These are phyloP conservation scores for Brachyhypopomus gauderio DNA, from an alignment of 2,113 vertebrate species.

Conservation along the genomic window DNA sequence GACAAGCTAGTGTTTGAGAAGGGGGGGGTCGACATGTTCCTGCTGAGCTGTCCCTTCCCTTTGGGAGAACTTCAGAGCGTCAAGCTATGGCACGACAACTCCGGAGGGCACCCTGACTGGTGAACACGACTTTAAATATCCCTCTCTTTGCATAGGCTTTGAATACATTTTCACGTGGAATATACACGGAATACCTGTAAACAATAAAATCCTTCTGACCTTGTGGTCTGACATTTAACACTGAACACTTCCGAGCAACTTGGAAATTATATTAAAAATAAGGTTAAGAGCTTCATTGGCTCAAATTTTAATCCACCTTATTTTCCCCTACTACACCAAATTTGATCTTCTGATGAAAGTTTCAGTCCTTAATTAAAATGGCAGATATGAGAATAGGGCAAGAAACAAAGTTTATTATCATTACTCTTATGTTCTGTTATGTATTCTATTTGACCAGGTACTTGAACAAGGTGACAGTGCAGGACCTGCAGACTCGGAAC, in stretches of 20 bases:
- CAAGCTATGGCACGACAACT: constrained; percentile 80
- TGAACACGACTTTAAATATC: constrained; percentile 55
- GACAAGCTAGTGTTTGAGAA: constrained; percentile 77
- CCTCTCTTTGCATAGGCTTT: constrained; percentile 21
- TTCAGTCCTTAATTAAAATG: background rate
- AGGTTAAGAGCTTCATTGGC: background rate
- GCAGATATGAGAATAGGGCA: background rate
- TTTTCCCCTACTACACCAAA: background rate
- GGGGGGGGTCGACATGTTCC: constrained; percentile 79
- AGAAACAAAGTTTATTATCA: background rate
- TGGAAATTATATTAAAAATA: constrained; percentile 34
- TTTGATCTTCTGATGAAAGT: background rate
- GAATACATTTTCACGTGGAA: background rate
- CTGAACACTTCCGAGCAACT: background rate
- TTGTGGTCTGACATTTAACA: background rate
- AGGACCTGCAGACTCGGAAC: constrained; percentile 71
- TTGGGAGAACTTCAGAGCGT: constrained; percentile 77
- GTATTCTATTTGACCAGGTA: constrained; percentile 66
- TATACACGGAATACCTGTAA: background rate
- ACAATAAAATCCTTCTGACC: background rate
- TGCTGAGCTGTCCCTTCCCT: constrained; percentile 72
- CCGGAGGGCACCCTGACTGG: constrained; percentile 77
- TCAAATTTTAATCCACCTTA: background rate
- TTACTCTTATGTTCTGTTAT: too few relatives aligned
- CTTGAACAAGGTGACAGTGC: constrained; percentile 70